These are phyloP conservation scores for Paralvinella palmiformis DNA, from an alignment of 1,140 invertebrate species.

Conservation along the genomic window DNA sequence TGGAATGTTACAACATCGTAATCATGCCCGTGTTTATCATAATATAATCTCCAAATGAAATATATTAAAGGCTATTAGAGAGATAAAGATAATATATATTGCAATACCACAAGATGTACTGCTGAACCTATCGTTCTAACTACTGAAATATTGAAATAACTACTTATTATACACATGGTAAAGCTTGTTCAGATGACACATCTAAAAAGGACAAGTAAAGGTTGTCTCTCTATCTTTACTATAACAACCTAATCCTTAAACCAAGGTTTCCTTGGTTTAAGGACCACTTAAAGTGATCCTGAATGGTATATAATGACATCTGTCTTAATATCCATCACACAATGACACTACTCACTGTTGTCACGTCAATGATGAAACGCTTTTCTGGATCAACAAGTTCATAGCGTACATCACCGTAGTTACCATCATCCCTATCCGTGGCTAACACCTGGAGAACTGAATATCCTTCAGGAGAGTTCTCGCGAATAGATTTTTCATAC, in stretches of 20 bases:
- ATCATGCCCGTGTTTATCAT: neutral
- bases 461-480: constrained; percentile 3
- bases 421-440: neutral
- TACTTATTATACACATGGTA: neutral
- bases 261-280: neutral
- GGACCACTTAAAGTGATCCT: neutral
- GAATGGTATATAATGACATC: neutral
- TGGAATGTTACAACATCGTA: constrained; percentile 19
- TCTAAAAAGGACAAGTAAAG: too few species aligned
- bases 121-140: neutral
- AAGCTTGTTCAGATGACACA: too few species aligned
- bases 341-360: constrained; percentile 13
- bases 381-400: neutral
- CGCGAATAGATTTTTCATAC: neutral
- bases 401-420: constrained; percentile 11
- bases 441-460: neutral
- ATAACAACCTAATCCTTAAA: neutral
- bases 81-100: neutral
- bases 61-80: neutral
- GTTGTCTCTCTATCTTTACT: too few species aligned
- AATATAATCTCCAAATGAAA: too few species aligned
- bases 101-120: neutral
- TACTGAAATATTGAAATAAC: neutral
- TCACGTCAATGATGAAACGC: constrained; percentile 7
- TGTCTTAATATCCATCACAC: neutral